Conservation (phyloP, 2,888 invertebrate species). For the Galeopsomyia nigrocyanea region DNA sequence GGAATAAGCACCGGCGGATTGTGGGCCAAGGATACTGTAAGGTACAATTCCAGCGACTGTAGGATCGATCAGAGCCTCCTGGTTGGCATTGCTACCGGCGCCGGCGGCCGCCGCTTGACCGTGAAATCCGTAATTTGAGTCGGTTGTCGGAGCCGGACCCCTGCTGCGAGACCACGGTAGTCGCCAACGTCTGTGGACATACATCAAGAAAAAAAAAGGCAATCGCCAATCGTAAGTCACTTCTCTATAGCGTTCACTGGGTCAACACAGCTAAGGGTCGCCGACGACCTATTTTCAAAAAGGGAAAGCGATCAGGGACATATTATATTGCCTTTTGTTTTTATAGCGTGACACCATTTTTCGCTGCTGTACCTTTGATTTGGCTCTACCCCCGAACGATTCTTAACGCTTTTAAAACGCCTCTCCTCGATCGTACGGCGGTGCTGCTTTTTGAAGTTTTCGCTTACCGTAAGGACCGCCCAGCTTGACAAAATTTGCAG, state of each 20-base stretch:
- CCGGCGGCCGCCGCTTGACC: slow-evolving; percentile 52
- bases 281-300: not conserved
- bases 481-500: not conserved
- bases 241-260: too few species aligned
- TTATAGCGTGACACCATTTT: slow-evolving; percentile 17
- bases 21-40: slow-evolving; percentile 73
- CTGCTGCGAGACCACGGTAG: slow-evolving; percentile 68
- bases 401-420: not conserved
- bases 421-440: not conserved
- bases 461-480: not conserved
- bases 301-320: not conserved
- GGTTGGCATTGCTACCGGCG: slow-evolving; percentile 53
- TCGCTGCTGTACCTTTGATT: slow-evolving; percentile 1
- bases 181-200: slow-evolving; percentile 64
- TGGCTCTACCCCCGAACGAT: not conserved
- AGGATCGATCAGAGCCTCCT: slow-evolving; percentile 57
- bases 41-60: slow-evolving; percentile 71
- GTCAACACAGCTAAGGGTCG: too few species aligned
- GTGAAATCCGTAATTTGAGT: slow-evolving; percentile 82
- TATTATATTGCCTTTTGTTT: not conserved
- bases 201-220: too few species aligned
- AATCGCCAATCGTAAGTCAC: too few species aligned
- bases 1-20: slow-evolving; percentile 58
- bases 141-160: slow-evolving; percentile 70
- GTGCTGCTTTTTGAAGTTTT: not conserved